A percentile compares a stretch with the other conserved stretches of the same genome.
phyloP scores from a whole-genome alignment of 2,113 vertebrate species.

The Kryptolebias marmoratus region DNA sequence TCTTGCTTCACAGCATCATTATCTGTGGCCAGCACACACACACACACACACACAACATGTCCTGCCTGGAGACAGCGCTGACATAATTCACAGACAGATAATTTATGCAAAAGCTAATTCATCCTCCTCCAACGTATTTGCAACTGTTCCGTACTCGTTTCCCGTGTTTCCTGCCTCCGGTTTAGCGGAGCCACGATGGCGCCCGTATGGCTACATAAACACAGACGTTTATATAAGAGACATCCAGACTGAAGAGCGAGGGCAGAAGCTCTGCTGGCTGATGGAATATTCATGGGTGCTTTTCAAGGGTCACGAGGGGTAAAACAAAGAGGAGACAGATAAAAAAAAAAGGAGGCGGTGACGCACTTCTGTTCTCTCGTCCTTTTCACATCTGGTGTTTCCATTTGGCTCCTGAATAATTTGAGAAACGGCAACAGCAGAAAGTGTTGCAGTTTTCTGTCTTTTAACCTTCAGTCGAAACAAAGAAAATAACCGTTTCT shows the following conservation, averaged over 20 bases:
- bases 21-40: conserved; percentile 25
- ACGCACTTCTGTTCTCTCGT: conserved; percentile 1
- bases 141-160: conserved; percentile 13
- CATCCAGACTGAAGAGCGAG: conserved; percentile 52
- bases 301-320: conserved; percentile 49
- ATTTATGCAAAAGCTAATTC: conserved; percentile 62
- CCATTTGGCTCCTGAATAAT: conserved; percentile 34
- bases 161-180: conserved; percentile 17
- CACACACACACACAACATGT: conserved; percentile 11
- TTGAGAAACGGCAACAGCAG: conserved; percentile 5
- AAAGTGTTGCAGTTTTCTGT: background rate
- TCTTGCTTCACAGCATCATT: conserved; percentile 56
- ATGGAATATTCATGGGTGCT: conserved; percentile 74
- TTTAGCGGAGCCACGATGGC: conserved; percentile 21
- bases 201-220: conserved; percentile 31
- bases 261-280: conserved; percentile 31
- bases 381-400: conserved; percentile 4
- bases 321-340: conserved; percentile 22
- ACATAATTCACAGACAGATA: conserved; percentile 46
- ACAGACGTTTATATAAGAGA: conserved; percentile 66
- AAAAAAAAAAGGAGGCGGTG: conserved; percentile 9
- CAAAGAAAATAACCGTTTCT: too few relatives aligned
- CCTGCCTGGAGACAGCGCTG: conserved; percentile 59
- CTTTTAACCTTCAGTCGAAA: background rate
- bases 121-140: conserved; percentile 24